These are phyloP conservation scores for Onychomys leucogaster DNA, from an alignment of 2,797 vertebrate species.

Conservation along the genomic window DNA sequence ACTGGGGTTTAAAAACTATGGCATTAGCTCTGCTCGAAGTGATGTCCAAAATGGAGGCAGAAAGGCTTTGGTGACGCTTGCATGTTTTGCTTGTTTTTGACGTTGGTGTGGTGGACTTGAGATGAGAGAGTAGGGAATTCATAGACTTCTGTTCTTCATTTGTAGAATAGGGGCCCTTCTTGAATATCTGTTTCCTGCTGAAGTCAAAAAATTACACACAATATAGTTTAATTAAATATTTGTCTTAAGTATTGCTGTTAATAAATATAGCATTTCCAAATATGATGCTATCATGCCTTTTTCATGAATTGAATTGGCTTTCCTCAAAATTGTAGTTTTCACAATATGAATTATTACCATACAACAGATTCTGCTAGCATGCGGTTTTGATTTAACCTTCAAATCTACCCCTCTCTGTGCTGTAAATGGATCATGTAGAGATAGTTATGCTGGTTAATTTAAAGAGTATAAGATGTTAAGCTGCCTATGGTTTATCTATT, in stretches of 20 bases:
- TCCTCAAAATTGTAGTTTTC: slow-evolving; percentile 54
- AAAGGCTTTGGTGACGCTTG: neutral
- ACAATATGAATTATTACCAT: slow-evolving; percentile 61
- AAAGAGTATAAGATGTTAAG: slow-evolving; percentile 83
- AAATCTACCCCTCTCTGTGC: slow-evolving; percentile 76
- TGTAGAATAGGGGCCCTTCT: neutral
- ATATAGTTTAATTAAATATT: neutral
- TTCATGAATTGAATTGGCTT: slow-evolving; percentile 43
- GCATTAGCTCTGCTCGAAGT: neutral
- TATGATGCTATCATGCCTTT: neutral
- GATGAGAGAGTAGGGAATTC: neutral
- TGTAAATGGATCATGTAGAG: slow-evolving; percentile 76
- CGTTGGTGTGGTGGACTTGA: neutral
- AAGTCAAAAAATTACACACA: neutral
- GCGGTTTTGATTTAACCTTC: slow-evolving; percentile 72
- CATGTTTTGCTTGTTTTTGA: neutral
- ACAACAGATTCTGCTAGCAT: slow-evolving; percentile 30
- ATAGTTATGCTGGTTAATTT: slow-evolving; percentile 86
- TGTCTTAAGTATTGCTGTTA: neutral
- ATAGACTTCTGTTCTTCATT: neutral
- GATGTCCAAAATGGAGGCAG: neutral
- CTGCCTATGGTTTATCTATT: slow-evolving; percentile 83
- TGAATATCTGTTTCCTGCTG: neutral
- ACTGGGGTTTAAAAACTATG: neutral
- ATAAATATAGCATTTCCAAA: neutral